Conservation (phyloP, 2,888 invertebrate genomes). For the Hirudinaria manillensis region DNA sequence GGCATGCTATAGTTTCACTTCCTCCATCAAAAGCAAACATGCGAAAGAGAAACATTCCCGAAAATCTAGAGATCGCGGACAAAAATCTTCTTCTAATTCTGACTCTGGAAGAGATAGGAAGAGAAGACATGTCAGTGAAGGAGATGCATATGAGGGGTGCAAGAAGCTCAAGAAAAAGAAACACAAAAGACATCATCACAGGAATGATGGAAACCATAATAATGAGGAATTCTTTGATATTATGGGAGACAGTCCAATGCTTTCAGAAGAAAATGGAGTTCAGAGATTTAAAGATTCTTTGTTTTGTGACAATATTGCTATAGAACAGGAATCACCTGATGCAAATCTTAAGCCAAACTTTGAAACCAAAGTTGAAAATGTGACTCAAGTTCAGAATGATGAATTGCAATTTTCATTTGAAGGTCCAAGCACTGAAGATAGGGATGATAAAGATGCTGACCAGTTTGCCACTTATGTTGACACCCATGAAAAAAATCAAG, state of each 20-base stretch:
- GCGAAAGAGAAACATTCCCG: no score
- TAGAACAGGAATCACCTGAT: background rate
- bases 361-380: background rate
- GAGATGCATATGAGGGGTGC: no score
- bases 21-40: background rate
- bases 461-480: background rate
- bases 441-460: conserved; percentile 10
- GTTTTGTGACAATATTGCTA: background rate
- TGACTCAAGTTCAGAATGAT: background rate
- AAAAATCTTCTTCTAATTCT: background rate
- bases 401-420: no score
- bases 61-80: background rate
- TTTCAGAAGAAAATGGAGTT: background rate
- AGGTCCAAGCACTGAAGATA: background rate
- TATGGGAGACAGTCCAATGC: background rate
- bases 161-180: background rate
- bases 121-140: background rate
- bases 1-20: background rate
- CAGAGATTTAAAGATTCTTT: background rate
- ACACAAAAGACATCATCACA: background rate
- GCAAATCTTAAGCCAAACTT: background rate
- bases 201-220: background rate
- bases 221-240: background rate
- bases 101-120: background rate
- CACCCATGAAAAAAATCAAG: background rate